phyloP scores from a whole-genome alignment of 2,888 invertebrate species.

The Formica aserva region DNA sequence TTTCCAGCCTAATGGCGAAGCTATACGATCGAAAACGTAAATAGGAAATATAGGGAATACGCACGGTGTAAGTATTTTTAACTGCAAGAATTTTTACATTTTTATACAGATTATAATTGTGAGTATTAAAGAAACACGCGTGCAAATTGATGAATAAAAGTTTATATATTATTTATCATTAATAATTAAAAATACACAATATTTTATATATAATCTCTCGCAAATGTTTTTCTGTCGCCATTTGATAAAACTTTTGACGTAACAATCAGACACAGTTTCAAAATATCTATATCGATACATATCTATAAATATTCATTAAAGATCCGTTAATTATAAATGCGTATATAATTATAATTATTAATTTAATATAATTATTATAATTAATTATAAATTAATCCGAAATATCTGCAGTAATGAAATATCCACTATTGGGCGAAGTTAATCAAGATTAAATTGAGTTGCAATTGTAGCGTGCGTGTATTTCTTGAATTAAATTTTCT shows the following conservation, averaged over 20 bases:
- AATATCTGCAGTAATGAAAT: background rate
- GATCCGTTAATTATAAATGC: background rate
- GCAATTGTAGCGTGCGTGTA: background rate
- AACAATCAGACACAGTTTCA: background rate
- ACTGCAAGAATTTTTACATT: background rate
- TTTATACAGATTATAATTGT: background rate
- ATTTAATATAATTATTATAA: background rate
- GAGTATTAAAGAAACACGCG: background rate
- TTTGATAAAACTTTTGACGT: background rate
- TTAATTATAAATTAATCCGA: background rate
- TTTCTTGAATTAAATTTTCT: background rate
- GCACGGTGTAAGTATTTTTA: background rate
- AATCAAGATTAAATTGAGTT: background rate
- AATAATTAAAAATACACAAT: background rate
- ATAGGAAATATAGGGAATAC: background rate
- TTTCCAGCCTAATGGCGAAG: background rate
- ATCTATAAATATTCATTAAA: background rate
- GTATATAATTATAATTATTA: background rate
- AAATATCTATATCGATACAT: background rate
- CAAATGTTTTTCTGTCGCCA: background rate
- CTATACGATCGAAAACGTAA: background rate
- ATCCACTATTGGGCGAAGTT: background rate
- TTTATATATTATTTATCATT: too few species aligned
- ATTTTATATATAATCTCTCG: background rate
- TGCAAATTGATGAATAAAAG: background rate